Evolutionary conservation across 2,113 vertebrate species (phyloP).

Genomic region (Phodopus roborovskii): DNA sequence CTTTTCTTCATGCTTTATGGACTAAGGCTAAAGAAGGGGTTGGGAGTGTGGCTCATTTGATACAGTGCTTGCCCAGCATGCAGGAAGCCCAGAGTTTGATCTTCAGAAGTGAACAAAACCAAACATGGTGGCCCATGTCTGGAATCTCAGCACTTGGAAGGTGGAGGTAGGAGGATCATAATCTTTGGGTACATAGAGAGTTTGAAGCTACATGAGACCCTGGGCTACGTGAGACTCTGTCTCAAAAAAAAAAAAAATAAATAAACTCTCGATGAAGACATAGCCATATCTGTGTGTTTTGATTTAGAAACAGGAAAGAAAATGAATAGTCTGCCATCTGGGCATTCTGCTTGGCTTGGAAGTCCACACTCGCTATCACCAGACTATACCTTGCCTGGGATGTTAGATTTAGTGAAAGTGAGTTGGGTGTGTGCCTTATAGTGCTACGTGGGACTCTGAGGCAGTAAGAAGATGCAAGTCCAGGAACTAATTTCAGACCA

Average conservation of each 20-base stretch:
- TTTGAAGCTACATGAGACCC: neutral
- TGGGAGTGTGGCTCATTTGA: neutral
- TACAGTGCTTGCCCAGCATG: neutral
- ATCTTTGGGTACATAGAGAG: neutral
- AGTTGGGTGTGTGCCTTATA: neutral
- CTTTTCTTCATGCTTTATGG: constrained; percentile 7
- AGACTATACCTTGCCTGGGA: neutral
- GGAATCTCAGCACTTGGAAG: neutral
- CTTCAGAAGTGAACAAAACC: neutral
- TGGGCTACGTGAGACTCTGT: neutral
- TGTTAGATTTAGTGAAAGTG: neutral
- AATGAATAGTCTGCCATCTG: neutral
- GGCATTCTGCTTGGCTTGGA: neutral
- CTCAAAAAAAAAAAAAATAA: neutral
- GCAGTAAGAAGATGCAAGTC: neutral
- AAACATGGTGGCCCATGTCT: neutral
- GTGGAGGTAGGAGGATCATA: neutral
- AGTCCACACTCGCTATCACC: neutral
- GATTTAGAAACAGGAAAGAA: constrained; percentile 29
- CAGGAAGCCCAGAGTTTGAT: neutral
- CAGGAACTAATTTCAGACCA: neutral
- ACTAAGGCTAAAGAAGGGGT: neutral
- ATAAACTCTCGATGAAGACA: neutral
- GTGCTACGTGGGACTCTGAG: neutral
- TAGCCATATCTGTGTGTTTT: neutral